phyloP scores from a whole-genome alignment of 2,797 vertebrate genomes.

The Microtus obscurus region DNA sequence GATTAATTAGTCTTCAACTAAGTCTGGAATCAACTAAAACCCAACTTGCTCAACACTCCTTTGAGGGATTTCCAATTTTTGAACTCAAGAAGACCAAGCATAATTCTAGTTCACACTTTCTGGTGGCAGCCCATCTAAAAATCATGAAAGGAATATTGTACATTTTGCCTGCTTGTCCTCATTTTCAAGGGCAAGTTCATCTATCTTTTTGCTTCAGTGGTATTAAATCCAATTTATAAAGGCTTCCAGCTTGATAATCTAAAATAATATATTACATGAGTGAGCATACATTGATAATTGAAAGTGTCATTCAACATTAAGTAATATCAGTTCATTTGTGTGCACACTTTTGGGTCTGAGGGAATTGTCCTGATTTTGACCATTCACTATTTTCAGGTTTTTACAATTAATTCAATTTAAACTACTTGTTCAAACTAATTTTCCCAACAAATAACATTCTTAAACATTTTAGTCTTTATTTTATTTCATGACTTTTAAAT shows the following conservation, averaged over 20 bases:
- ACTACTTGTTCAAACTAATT: neutral
- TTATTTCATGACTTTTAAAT: neutral
- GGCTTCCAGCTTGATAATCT: neutral
- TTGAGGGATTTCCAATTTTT: neutral
- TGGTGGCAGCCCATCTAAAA: neutral
- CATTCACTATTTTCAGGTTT: neutral
- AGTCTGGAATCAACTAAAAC: neutral
- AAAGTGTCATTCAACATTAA: neutral
- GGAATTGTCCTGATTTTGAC: neutral
- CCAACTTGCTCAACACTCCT: neutral
- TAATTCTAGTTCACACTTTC: neutral
- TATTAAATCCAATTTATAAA: neutral
- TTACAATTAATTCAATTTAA: slow-evolving; percentile 13
- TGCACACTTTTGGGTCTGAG: neutral
- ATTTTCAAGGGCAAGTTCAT: neutral
- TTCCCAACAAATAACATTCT: neutral
- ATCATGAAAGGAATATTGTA: neutral
- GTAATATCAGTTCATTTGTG: neutral
- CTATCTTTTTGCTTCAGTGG: neutral
- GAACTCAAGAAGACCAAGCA: neutral
- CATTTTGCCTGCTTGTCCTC: neutral
- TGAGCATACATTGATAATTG: neutral
- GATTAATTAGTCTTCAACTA: neutral
- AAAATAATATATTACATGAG: neutral
- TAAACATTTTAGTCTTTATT: neutral